Evolutionary conservation across 1,140 invertebrate species (phyloP).

Genomic region (Elymnias hypermnestra): DNA sequence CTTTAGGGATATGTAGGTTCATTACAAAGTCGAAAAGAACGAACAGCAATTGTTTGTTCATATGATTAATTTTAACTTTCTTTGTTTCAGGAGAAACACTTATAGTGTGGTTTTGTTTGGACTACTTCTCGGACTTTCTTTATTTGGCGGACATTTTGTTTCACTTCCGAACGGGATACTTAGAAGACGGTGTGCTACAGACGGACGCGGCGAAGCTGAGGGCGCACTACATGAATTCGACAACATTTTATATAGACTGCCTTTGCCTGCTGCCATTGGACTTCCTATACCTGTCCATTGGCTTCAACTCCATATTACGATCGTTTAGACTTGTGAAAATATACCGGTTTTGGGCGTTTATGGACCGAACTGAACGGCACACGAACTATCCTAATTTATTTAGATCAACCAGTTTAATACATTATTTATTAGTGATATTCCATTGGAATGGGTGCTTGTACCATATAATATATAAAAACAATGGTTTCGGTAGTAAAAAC

Average conservation of each 20-base stretch:
- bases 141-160: slow-evolving; percentile 97
- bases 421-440: slow-evolving; percentile 98
- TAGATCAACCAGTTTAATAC: slow-evolving; percentile 94
- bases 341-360: slow-evolving; percentile 98
- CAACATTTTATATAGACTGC: slow-evolving; percentile 99
- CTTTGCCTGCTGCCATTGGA: slow-evolving; percentile 97
- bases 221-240: slow-evolving; percentile 99
- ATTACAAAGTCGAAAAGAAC: no score
- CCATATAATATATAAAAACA: slow-evolving; percentile 96
- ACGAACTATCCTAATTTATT: slow-evolving; percentile 99
- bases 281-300: slow-evolving; percentile 98
- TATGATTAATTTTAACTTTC: slow-evolving; percentile 6
- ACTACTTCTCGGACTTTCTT: slow-evolving; percentile 97
- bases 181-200: slow-evolving; percentile 97
- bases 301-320: slow-evolving; percentile 97
- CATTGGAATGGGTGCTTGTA: slow-evolving; percentile 99
- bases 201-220: slow-evolving; percentile 95
- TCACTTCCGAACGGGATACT: slow-evolving; percentile 97
- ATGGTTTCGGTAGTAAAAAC: slow-evolving; percentile 93
- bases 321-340: slow-evolving; percentile 98
- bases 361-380: slow-evolving; percentile 98
- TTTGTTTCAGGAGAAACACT: slow-evolving; percentile 87
- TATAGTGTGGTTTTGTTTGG: slow-evolving; percentile 96
- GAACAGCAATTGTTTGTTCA: no score
- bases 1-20: no score